Percentiles rank a stretch among this genome's conserved stretches.
Conservation (phyloP, 2,888 invertebrate species). For the Slavum lentiscoides region DNA sequence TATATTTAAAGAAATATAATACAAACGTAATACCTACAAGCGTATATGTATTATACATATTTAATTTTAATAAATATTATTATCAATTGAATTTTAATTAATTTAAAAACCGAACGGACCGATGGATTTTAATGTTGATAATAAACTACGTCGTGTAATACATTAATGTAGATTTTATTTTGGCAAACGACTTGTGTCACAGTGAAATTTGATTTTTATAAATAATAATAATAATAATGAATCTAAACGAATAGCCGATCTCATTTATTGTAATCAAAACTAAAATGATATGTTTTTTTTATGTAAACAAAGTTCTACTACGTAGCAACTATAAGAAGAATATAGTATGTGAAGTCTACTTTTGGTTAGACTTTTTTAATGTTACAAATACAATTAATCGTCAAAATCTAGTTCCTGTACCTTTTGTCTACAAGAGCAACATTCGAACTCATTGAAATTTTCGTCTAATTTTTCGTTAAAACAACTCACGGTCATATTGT, state of each 20-base stretch:
- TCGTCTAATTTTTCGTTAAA: conserved; percentile 76
- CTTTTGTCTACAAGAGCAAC: conserved; percentile 96
- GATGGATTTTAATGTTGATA: background rate
- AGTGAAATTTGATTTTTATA: background rate
- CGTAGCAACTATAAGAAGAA: conserved; percentile 27
- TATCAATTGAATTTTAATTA: background rate
- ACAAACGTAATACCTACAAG: no score
- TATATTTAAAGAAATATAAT: no score
- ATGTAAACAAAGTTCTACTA: conserved; percentile 20
- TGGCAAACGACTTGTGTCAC: background rate
- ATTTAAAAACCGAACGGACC: background rate
- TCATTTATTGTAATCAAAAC: conserved; percentile 19
- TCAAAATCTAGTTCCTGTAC: conserved; percentile 63
- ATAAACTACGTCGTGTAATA: no score
- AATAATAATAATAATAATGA: background rate
- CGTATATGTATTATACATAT: background rate
- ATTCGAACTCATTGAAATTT: conserved; percentile 93
- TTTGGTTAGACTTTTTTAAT: conserved; percentile 38
- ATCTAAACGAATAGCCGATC: background rate
- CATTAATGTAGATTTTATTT: no score
- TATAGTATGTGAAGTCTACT: conserved; percentile 34
- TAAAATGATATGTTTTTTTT: conserved; percentile 9
- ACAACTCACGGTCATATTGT: conserved; percentile 48
- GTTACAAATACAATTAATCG: conserved; percentile 11
- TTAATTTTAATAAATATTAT: background rate